Evolutionary conservation across 1,140 invertebrate genomes (phyloP).

Genomic region (Augochlora pura): DNA sequence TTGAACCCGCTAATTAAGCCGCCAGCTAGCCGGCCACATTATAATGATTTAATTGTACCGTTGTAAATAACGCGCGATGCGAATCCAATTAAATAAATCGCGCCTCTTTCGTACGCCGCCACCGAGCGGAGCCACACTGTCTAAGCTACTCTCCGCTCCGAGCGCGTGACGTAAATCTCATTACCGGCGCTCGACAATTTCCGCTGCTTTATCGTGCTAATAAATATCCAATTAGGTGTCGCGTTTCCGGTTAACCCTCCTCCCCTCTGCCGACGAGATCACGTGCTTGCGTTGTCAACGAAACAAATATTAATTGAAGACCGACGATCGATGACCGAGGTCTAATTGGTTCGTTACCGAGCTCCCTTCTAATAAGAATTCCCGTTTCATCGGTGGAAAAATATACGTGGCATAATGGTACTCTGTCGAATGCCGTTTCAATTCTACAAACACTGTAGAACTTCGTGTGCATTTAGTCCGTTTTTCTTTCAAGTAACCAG

Average conservation of each 20-base stretch:
- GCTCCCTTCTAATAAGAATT: not conserved
- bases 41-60: constrained; percentile 18
- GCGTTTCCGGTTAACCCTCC: not conserved
- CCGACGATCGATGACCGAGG: not conserved
- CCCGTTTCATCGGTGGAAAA: not conserved
- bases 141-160: not conserved
- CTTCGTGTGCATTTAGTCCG: too few species aligned
- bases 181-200: not conserved
- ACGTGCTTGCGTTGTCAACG: not conserved
- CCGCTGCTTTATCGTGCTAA: constrained; percentile 10
- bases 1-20: not conserved
- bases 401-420: too few species aligned
- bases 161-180: constrained; percentile 12
- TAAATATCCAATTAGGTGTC: not conserved
- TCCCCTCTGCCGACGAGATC: not conserved
- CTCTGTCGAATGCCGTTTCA: too few species aligned
- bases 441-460: too few species aligned
- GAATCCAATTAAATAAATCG: constrained; percentile 33
- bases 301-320: constrained; percentile 1
- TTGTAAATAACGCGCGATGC: constrained; percentile 13
- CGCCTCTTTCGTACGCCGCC: not conserved
- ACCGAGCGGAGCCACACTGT: not conserved
- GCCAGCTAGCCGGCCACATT: not conserved
- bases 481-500: too few species aligned
- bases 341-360: not conserved